Evolutionary conservation across 2,888 invertebrate genomes (phyloP).

Genomic region (Phortica okadai): DNA sequence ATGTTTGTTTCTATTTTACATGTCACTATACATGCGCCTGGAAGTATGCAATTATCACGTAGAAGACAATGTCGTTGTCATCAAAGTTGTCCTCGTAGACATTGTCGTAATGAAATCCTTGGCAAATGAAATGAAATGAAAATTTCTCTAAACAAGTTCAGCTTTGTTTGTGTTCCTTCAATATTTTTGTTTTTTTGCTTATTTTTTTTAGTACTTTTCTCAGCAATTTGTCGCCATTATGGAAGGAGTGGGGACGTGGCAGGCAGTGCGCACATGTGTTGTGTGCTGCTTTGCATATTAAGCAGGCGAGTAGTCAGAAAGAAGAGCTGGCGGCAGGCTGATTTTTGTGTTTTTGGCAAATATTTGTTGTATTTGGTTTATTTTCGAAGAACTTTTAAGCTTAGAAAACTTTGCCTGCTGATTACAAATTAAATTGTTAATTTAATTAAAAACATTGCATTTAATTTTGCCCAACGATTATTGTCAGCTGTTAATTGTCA

Average conservation of each 20-base stretch:
- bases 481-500: too few relatives aligned
- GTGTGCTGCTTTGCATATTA: neutral
- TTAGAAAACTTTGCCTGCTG: too few relatives aligned
- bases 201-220: neutral
- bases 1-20: neutral
- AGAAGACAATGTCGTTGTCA: conserved; percentile 36
- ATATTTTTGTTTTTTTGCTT: neutral
- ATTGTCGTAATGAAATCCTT: conserved; percentile 25
- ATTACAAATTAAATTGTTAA: too few relatives aligned
- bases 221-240: neutral
- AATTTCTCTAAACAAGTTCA: conserved; percentile 24
- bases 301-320: neutral
- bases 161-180: too few relatives aligned
- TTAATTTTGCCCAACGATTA: too few relatives aligned
- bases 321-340: too few relatives aligned
- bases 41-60: conserved; percentile 65
- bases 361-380: neutral
- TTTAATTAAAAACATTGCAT: too few relatives aligned
- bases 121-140: conserved; percentile 33
- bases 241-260: neutral
- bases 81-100: neutral
- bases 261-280: neutral
- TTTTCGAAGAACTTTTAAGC: conserved; percentile 30
- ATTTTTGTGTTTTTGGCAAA: neutral
- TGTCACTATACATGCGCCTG: conserved; percentile 14